Evolutionary conservation across 2,113 vertebrate genomes (phyloP).

Genomic region (Elgaria multicarinata): DNA sequence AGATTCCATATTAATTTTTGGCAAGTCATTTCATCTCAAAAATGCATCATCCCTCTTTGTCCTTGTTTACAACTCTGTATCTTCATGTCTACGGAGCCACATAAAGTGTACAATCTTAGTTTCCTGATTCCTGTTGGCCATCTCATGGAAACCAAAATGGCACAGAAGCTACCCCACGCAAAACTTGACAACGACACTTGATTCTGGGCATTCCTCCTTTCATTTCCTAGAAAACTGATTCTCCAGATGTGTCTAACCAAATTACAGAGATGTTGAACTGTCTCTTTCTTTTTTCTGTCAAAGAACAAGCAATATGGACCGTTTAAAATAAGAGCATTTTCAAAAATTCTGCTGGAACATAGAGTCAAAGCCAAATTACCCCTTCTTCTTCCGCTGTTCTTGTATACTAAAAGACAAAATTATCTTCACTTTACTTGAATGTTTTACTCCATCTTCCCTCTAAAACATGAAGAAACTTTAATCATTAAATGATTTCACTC

Average conservation of each 20-base stretch:
- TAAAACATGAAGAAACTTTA: constrained; percentile 5
- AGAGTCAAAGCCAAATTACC: constrained; percentile 19
- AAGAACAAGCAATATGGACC: constrained; percentile 59
- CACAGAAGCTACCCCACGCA: constrained; percentile 38
- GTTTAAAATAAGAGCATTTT: constrained; percentile 7
- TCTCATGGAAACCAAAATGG: constrained; percentile 51
- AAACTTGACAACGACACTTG: constrained; percentile 55
- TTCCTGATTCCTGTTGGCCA: constrained; percentile 51
- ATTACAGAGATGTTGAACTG: constrained; percentile 43
- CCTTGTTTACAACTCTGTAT: constrained; percentile 56
- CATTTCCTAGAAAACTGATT: constrained; percentile 63
- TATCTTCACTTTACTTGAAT: constrained; percentile 6
- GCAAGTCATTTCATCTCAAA: constrained; percentile 55
- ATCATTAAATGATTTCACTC: background rate
- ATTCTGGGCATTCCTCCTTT: constrained; percentile 52
- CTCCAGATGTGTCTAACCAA: constrained; percentile 54
- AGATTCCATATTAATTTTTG: constrained; percentile 55
- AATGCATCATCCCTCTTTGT: constrained; percentile 23
- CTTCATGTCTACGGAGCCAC: constrained; percentile 53
- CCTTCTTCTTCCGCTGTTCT: constrained; percentile 22
- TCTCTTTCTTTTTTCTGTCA: constrained; percentile 37
- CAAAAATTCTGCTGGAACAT: constrained; percentile 29
- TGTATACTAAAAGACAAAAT: constrained; percentile 38
- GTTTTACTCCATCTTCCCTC: background rate
- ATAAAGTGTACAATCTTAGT: constrained; percentile 63